Base-by-base conservation (phyloP, 2,888 invertebrate genomes). In the Camponotus fellah region DNA sequence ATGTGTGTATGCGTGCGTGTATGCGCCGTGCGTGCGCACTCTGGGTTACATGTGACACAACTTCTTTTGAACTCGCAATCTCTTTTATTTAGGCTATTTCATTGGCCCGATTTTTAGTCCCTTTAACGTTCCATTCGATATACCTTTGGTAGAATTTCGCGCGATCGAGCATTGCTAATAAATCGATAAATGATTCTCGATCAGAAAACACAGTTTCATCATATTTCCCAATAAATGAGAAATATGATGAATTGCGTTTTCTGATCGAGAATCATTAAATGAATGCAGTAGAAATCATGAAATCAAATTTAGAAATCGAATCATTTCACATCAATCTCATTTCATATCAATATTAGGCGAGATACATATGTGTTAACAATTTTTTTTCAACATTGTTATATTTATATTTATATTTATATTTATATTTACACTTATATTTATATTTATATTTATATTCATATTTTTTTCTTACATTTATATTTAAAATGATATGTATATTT, bases 31-130 rank as follows among this genome's bases (percentile, higher is more conserved):
- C 32, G 43, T 32, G 9, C 43, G 68, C 68, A 77, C 40, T 77
- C 68, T 58, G 8, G 43, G 56, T 69, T 32, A 43, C 32, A 40
- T 79, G 64, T 26, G 40, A 65, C 53, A 65, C 53, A 68, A 26
- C 34, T 43, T 58, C 69, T 69, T 79, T 79, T 69, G 71, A 79
- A 69, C 71, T 32, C 43, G 56, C 56, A 69, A 79, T 40, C 77
- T 43, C 77, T 69, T 79, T 79, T 56, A 79, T 79, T 79, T 79
- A 76, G 76, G 69, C 56, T 43, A 58, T 79, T 69, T 79, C 17
- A 32, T 5, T 58, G 40, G n/a, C 53, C 40, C 37, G 37, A 65
- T 58, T 79, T 60, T 79, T 58, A 68, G 71, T 43, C 37, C 58
- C 58, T 79, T 69, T 58, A 69, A 77, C 77, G 32, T 9, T 43